These are phyloP conservation scores for Eumeta japonica DNA, from an alignment of 1,140 invertebrate genomes.

Conservation along the genomic window DNA sequence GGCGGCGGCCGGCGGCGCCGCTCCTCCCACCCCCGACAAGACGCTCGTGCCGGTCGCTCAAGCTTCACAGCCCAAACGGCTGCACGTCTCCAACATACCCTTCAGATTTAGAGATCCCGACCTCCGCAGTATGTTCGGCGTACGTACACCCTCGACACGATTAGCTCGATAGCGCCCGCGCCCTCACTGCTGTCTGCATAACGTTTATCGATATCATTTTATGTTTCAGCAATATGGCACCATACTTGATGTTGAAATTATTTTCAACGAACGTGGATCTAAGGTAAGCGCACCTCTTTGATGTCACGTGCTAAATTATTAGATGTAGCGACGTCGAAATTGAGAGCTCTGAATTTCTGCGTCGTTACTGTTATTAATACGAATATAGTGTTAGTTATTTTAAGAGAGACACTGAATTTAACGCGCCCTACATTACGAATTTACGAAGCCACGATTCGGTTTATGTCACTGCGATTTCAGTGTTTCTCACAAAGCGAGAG, in stretches of 20 bases:
- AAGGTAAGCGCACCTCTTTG: conserved; percentile 78
- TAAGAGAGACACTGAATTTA: too few relatives aligned
- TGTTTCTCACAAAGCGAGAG: too few relatives aligned
- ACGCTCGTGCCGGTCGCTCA: conserved; percentile 44
- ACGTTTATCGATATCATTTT: conserved; percentile 28
- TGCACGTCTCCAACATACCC: conserved; percentile 98
- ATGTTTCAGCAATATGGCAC: conserved; percentile 93
- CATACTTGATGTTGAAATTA: conserved; percentile 99
- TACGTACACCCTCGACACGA: conserved; percentile 70
- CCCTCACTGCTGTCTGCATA: background rate
- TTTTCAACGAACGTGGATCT: conserved; percentile 98
- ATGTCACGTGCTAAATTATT: too few relatives aligned
- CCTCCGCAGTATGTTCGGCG: conserved; percentile 95
- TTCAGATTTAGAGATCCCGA: conserved; percentile 98
- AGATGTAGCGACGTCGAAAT: too few relatives aligned
- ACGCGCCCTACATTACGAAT: too few relatives aligned
- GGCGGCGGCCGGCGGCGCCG: conserved; percentile 55
- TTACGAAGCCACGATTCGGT: too few relatives aligned
- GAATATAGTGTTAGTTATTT: too few relatives aligned
- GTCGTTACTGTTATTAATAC: too few relatives aligned
- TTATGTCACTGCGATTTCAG: too few relatives aligned
- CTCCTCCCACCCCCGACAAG: conserved; percentile 29
- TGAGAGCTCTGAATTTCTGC: too few relatives aligned
- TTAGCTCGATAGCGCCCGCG: too few relatives aligned
- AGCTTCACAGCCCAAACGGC: conserved; percentile 74